phyloP scores from a whole-genome alignment of 2,888 invertebrate genomes.

The Prostheceraeus crozeri region DNA sequence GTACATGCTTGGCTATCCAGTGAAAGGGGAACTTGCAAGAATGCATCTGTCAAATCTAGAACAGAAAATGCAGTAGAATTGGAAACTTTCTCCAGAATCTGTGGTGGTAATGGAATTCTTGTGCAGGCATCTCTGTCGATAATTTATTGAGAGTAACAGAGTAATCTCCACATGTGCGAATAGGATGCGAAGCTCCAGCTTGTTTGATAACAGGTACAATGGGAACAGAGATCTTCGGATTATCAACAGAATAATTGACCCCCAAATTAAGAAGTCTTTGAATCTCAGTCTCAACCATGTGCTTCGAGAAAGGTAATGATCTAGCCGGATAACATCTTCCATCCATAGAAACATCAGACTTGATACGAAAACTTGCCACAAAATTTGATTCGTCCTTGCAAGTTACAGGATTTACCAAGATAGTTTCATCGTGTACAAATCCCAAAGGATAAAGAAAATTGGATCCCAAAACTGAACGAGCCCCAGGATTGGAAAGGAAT shows the following conservation, averaged over 20 bases:
- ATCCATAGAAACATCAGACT: constrained; percentile 9
- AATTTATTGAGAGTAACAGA: constrained; percentile 22
- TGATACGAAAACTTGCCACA: constrained; percentile 22
- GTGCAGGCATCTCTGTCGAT: constrained; percentile 28
- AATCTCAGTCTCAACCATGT: constrained; percentile 16
- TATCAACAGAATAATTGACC: constrained; percentile 23
- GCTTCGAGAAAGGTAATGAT: constrained; percentile 19
- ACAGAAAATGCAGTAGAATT: constrained; percentile 11
- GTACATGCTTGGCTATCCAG: constrained; percentile 17
- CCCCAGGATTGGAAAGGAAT: no score
- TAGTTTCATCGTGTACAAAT: no score
- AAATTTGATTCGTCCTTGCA: neutral
- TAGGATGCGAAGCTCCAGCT: constrained; percentile 16
- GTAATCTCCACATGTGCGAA: constrained; percentile 25
- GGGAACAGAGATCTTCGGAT: constrained; percentile 30
- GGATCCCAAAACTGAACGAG: no score
- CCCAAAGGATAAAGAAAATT: no score
- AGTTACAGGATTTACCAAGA: no score
- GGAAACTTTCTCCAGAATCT: constrained; percentile 21
- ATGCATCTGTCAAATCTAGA: constrained; percentile 29
- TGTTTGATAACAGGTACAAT: constrained; percentile 31
- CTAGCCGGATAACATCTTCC: constrained; percentile 22
- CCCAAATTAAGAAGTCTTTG: constrained; percentile 10
- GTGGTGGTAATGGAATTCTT: neutral
- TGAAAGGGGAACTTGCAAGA: constrained; percentile 24